Conservation (phyloP, 1,140 invertebrate species). For the Marisa cornuarietis region DNA sequence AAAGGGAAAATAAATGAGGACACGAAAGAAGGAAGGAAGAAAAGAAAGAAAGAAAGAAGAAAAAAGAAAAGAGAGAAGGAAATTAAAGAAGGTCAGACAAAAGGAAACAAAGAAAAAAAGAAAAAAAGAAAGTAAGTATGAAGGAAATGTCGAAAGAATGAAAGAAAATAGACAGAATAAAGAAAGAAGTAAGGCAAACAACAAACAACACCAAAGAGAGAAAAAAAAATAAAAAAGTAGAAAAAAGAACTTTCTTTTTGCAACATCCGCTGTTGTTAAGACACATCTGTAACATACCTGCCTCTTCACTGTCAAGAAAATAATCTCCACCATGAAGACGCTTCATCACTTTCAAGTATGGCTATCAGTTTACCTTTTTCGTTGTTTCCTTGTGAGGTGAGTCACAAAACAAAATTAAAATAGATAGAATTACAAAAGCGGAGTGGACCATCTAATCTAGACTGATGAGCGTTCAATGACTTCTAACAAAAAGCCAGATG, state of each 20-base stretch:
- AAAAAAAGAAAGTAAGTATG: background rate
- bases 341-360: too few species aligned
- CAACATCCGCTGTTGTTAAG: too few species aligned
- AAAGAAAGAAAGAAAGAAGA: background rate
- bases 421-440: too few species aligned
- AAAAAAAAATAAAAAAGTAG: background rate
- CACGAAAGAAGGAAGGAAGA: slow-evolving; percentile 4
- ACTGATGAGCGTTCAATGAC: too few species aligned
- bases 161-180: background rate
- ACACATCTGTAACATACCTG: too few species aligned
- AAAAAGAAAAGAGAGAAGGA: background rate
- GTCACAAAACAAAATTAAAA: too few species aligned
- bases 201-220: background rate
- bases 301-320: too few species aligned
- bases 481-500: too few species aligned
- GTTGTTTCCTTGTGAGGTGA: too few species aligned
- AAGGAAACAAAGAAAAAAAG: background rate
- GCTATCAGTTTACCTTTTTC: too few species aligned
- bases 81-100: background rate
- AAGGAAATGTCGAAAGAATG: background rate
- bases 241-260: background rate
- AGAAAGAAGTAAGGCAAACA: background rate
- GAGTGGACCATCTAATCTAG: too few species aligned
- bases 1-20: background rate
- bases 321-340: too few species aligned